Evolutionary conservation across 1,140 invertebrate species (phyloP).

Genomic region (Diorhabda elongata): DNA sequence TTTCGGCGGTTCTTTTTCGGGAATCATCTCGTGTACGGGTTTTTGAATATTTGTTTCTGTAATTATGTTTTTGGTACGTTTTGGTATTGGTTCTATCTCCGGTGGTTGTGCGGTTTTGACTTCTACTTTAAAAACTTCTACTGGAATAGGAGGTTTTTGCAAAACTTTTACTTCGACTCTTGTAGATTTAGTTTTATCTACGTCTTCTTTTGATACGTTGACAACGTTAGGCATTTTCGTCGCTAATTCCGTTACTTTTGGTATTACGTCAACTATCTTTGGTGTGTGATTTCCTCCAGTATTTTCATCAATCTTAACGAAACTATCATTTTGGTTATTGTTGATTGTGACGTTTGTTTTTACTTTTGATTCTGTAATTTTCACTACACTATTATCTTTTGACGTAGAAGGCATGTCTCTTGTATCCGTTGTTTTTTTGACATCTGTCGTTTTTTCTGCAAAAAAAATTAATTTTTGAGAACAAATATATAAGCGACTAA

Average conservation of each 20-base stretch:
- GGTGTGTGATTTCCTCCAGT: conserved; percentile 24
- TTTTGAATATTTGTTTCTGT: not conserved
- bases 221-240: conserved; percentile 2
- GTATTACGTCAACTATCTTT: conserved; percentile 37
- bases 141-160: conserved; percentile 14
- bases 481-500: no score
- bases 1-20: not conserved
- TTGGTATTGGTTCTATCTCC: not conserved
- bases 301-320: not conserved
- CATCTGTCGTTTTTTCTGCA: not conserved
- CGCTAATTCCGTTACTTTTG: conserved; percentile 26
- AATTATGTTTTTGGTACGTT: not conserved
- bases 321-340: not conserved
- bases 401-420: conserved; percentile 7
- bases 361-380: not conserved
- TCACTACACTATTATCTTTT: not conserved
- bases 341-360: not conserved
- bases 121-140: not conserved
- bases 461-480: not conserved
- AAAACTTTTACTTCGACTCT: conserved; percentile 21
- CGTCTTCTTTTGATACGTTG: not conserved
- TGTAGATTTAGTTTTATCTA: conserved; percentile 6
- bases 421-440: not conserved
- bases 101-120: not conserved
- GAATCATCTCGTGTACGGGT: not conserved